Evolutionary conservation across 2,888 invertebrate genomes (phyloP).

Genomic region (Acholoe squamosa): DNA sequence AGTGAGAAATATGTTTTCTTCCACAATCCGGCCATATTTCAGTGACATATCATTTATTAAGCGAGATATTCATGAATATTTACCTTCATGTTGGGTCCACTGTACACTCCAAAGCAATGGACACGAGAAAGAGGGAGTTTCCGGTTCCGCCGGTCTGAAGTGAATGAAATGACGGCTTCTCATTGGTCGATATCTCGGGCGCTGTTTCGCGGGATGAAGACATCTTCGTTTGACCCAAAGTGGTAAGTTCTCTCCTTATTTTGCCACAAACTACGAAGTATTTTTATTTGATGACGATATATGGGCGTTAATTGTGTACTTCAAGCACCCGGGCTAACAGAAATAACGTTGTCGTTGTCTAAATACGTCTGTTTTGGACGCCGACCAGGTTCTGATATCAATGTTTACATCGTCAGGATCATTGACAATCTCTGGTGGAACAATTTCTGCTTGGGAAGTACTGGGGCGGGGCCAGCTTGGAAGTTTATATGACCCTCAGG

Average conservation of each 20-base stretch:
- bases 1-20: not conserved
- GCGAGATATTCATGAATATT: slow-evolving; percentile 40
- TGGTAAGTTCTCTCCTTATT: not conserved
- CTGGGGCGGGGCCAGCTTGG: no score
- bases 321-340: not conserved
- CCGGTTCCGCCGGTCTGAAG: slow-evolving; percentile 26
- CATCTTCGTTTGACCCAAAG: slow-evolving; percentile 18
- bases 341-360: not conserved
- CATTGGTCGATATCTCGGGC: not conserved
- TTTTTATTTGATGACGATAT: not conserved
- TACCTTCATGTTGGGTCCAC: slow-evolving; percentile 64
- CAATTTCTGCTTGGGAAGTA: no score
- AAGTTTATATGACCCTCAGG: no score
- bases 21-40: slow-evolving; percentile 11
- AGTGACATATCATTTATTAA: not conserved
- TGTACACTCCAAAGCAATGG: slow-evolving; percentile 15
- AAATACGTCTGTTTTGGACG: not conserved
- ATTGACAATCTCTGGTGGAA: not conserved
- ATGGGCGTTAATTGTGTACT: not conserved
- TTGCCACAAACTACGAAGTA: not conserved
- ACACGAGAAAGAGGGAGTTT: slow-evolving; percentile 61
- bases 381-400: not conserved
- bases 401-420: slow-evolving; percentile 28
- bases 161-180: not conserved
- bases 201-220: slow-evolving; percentile 57